Conservation (phyloP, 2,113 vertebrate genomes). For the Tupaia chinensis region DNA sequence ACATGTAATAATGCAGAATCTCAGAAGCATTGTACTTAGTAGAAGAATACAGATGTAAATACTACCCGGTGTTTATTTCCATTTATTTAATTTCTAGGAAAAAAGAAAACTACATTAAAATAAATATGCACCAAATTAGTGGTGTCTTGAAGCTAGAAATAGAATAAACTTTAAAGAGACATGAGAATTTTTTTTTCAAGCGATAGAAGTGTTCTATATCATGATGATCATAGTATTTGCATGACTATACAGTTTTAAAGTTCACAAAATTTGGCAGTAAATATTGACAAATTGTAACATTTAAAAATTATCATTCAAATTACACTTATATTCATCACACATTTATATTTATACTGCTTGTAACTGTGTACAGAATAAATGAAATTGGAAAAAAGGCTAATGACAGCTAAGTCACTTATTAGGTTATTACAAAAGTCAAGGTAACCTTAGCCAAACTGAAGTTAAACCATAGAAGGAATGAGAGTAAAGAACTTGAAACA, state of each 20-base stretch:
- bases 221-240: background rate
- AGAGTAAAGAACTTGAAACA: background rate
- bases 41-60: background rate
- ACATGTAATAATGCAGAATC: background rate
- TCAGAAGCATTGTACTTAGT: background rate
- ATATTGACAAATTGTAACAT: background rate
- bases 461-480: background rate
- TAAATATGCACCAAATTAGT: background rate
- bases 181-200: background rate
- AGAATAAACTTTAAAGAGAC: background rate
- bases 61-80: background rate
- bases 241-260: background rate
- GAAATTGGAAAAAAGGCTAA: background rate
- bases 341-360: background rate
- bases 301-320: conserved; percentile 40
- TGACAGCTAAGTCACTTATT: background rate
- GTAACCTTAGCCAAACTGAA: background rate
- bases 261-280: background rate
- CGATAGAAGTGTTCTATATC: background rate
- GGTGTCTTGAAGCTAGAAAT: background rate
- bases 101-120: background rate
- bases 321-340: background rate
- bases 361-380: background rate
- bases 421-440: background rate
- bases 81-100: background rate